These are phyloP conservation scores for Drosophila sechellia DNA, from an alignment of 1,140 invertebrate genomes.

Conservation along the genomic window DNA sequence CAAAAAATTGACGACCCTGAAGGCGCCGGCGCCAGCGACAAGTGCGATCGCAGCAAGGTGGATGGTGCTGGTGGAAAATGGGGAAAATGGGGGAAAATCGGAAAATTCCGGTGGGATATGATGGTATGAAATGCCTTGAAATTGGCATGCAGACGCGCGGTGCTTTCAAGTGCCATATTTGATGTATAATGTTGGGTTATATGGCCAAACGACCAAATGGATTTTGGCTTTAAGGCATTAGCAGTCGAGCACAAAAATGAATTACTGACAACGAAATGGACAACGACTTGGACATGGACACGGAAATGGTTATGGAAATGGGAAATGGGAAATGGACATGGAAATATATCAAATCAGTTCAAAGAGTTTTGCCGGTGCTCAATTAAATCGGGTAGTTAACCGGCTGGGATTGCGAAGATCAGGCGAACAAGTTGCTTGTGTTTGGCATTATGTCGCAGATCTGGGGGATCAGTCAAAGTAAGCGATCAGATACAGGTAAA, in stretches of 20 bases:
- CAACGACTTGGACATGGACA: conserved; percentile 5
- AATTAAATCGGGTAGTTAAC: conserved; percentile 11
- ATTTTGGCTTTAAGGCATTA: conserved; percentile 43
- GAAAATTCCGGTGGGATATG: not conserved
- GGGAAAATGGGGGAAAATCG: not conserved
- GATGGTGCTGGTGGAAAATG: not conserved
- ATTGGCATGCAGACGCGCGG: conserved; percentile 19
- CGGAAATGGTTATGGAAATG: conserved; percentile 11
- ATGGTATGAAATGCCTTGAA: not conserved
- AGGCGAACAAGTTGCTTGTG: not conserved
- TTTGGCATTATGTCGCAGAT: conserved; percentile 1
- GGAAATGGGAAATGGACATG: not conserved
- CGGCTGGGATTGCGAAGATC: not conserved
- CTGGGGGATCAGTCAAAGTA: not conserved
- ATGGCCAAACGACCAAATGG: conserved; percentile 34
- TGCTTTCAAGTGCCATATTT: conserved; percentile 39
- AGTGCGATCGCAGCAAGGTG: conserved; percentile 28
- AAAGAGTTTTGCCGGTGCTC: conserved; percentile 5
- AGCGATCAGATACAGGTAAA: not conserved
- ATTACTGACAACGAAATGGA: conserved; percentile 19
- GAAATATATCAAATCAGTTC: conserved; percentile 2
- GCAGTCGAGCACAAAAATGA: conserved; percentile 1
- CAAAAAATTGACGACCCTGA: conserved; percentile 66
- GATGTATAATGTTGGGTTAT: conserved; percentile 27
- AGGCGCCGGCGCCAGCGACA: conserved; percentile 62